phyloP scores from a whole-genome alignment of 2,888 invertebrate genomes.

The Eupithecia tripunctaria region DNA sequence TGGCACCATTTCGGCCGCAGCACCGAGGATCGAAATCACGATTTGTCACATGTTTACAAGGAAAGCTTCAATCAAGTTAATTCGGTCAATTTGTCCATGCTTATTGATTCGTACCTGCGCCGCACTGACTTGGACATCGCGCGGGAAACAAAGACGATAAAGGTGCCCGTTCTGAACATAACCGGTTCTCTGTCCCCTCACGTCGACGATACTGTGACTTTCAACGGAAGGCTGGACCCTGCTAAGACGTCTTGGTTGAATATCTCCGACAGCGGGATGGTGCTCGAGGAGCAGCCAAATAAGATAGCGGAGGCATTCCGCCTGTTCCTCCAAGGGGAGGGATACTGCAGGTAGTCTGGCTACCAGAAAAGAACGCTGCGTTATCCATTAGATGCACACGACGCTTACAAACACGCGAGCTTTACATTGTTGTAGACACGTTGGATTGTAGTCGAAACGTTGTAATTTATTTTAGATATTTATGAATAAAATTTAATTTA shows the following conservation, averaged over 20 bases:
- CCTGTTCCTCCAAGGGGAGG: slow-evolving; percentile 98
- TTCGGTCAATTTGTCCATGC: slow-evolving; percentile 96
- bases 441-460: slow-evolving; percentile 74
- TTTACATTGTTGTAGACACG: slow-evolving; percentile 80
- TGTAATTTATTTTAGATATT: slow-evolving; percentile 78
- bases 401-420: slow-evolving; percentile 80
- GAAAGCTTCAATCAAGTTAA: slow-evolving; percentile 97
- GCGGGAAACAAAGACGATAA: slow-evolving; percentile 85
- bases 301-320: slow-evolving; percentile 98
- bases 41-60: slow-evolving; percentile 96
- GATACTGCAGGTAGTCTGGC: slow-evolving; percentile 91
- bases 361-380: slow-evolving; percentile 59
- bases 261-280: slow-evolving; percentile 99
- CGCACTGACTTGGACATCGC: slow-evolving; percentile 95
- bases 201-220: slow-evolving; percentile 97
- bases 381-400: slow-evolving; percentile 76
- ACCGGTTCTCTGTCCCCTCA: slow-evolving; percentile 97
- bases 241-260: slow-evolving; percentile 99
- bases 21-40: slow-evolving; percentile 96
- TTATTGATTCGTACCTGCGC: slow-evolving; percentile 97
- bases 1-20: slow-evolving; percentile 99
- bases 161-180: slow-evolving; percentile 96
- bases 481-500: slow-evolving; percentile 80
- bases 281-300: slow-evolving; percentile 98
- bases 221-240: slow-evolving; percentile 98